Base-by-base conservation (phyloP, 2,888 invertebrate genomes). In the Ichneumon xanthorius region DNA sequence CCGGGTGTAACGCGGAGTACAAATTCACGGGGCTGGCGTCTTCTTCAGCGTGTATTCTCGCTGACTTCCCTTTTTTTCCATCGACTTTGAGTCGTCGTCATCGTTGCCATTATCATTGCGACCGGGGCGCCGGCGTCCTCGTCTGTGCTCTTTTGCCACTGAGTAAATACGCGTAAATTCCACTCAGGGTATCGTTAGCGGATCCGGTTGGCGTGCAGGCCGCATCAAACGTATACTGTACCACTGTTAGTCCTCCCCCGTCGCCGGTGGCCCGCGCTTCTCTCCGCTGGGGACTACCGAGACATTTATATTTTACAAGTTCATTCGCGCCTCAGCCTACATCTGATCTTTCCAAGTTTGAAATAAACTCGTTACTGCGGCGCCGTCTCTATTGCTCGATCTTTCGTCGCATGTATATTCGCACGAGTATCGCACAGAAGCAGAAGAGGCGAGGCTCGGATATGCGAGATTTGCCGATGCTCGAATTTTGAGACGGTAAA, bases 111-210 rank as follows among this genome's bases (percentile, higher is more conserved):
- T 81, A 84, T 79, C 73, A 78, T 82, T 68, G 71, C 88, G 80
- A 71, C 65, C 53, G 77, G 87, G 89, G 88, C 89, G 89, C 88
- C 89, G 88, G 88, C 89, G 88, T 89, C 88, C 86, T 53, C 85
- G 85, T 73, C 87, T 87, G 14, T 58, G n/a, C 26, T n/a, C 22
- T 19, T 45, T 40, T 63, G 4, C n/a, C 63, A 40, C 61, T 50
- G 55, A 75, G 79, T 90, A 90, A 90, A 90, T 91, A 91, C 81
- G 85, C 88, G 89, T 90, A 91, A 91, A 91, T 90, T 87, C 80
- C 45, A 45, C 71, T 55, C 68, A 72, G 77, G 88, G 89, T 89
- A 87, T 79, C 63, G 63, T 86, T 88, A 88, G 87, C 84, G 88
- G 86, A 89, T 88, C 88, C 89, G 84, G 87, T 82, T n/a, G 55